Evolutionary conservation across 1,140 invertebrate genomes (phyloP), one percentile per base, ranked within the genome.

Genomic region (Planococcus citri): DNA sequence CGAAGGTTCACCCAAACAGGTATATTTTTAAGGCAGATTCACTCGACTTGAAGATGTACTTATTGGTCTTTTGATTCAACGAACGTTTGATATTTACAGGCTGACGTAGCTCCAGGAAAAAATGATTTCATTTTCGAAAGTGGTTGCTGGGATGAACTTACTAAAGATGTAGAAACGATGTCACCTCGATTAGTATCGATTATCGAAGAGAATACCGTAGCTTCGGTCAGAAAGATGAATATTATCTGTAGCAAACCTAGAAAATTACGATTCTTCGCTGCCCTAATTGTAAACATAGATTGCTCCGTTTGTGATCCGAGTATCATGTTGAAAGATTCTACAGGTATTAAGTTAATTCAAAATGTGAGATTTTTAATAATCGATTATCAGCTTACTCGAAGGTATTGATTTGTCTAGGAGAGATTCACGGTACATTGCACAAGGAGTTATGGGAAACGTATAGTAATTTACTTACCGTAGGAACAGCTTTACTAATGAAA

Each of bases 241-340:
- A 25, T 64, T 25, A 27, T 64, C 17, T 9, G 20, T 14, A 24
- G 24, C 17, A 37, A 21, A 69, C 68, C 12, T 24, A 67, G 9
- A 69, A 71, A 64, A 27, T 69, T 71, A 64, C 71, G 67, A 22
- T 69, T 71, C 67, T 71, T 71, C 60, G 71, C 69, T 24, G 68
- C 68, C n/a, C 22, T 71, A 22, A 67, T 71, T 10, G 25, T 60
- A 67, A 57, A 71, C 22, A 69, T 71, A 22, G 71, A 71, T 67
- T 71, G 68, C 60, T 51, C 69, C 29, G 68, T 68, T 17, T 68
- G 68, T 17, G 71, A 71, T 69, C 71, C 71, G 21, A 67, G 68
- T 41, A 33, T 71, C 24, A 12, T 69, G 6, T 51, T 71, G 14
- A 64, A 64, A 64, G 60, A 64, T 64, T 27, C 60, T 25, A 17